Conservation (phyloP, 2,113 vertebrate genomes). For the Rhinichthys klamathensis region DNA sequence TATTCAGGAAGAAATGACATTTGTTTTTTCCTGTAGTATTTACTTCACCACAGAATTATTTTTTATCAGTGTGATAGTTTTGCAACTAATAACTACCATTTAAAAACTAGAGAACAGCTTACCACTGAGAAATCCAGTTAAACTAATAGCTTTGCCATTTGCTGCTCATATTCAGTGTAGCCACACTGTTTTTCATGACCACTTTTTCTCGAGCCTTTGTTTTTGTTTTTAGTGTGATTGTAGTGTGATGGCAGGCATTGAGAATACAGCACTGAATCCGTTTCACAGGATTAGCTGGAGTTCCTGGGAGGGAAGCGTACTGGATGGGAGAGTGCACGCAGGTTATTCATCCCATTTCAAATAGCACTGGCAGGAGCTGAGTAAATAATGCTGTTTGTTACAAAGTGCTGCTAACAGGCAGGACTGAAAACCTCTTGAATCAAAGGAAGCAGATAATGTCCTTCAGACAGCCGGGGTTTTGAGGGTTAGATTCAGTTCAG, state of each 20-base stretch:
- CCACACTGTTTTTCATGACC: not conserved
- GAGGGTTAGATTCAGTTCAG: conserved; percentile 58
- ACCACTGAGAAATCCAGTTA: not conserved
- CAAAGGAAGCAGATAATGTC: conserved; percentile 55
- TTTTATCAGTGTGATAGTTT: not conserved
- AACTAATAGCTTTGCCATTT: conserved; percentile 19
- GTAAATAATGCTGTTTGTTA: conserved; percentile 47
- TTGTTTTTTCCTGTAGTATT: too few relatives aligned
- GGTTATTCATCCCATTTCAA: conserved; percentile 52
- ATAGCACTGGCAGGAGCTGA: conserved; percentile 41
- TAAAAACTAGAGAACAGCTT: not conserved
- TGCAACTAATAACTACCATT: not conserved
- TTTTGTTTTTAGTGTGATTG: conserved; percentile 32
- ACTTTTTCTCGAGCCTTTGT: conserved; percentile 14
- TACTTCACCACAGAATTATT: too few relatives aligned
- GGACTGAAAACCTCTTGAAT: conserved; percentile 50
- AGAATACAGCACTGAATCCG: conserved; percentile 40
- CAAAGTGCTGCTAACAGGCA: conserved; percentile 48
- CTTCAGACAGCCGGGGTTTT: conserved; percentile 50
- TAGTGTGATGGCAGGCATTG: conserved; percentile 31
- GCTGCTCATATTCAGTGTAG: not conserved
- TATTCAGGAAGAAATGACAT: too few relatives aligned
- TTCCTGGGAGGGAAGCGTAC: conserved; percentile 32
- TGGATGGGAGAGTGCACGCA: conserved; percentile 38
- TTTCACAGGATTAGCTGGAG: conserved; percentile 44